Evolutionary conservation across 2,888 invertebrate genomes (phyloP).

Genomic region (Drosophila vallismaia): DNA sequence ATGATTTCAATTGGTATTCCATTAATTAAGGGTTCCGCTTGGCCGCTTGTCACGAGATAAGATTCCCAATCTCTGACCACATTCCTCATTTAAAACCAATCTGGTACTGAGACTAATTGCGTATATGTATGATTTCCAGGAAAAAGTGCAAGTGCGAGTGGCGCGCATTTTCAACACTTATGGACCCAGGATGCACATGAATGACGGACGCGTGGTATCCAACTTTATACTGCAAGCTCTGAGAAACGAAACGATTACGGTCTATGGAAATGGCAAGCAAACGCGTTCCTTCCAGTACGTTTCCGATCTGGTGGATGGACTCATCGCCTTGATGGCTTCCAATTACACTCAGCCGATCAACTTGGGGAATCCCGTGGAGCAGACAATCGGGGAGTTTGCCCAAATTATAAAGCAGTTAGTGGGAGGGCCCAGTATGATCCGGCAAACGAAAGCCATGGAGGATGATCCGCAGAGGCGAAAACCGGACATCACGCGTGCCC

Average conservation of each 20-base stretch:
- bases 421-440: slow-evolving; percentile 93
- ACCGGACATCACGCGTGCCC: slow-evolving; percentile 96
- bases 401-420: slow-evolving; percentile 92
- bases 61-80: slow-evolving; percentile 34
- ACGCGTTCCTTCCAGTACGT: slow-evolving; percentile 99
- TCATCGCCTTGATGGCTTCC: slow-evolving; percentile 95
- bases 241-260: slow-evolving; percentile 96
- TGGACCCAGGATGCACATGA: slow-evolving; percentile 99
- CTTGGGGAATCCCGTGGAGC: slow-evolving; percentile 98
- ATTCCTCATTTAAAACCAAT: slow-evolving; percentile 2
- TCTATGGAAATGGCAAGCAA: slow-evolving; percentile 94
- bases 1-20: slow-evolving; percentile 39
- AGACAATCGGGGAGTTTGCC: slow-evolving; percentile 97
- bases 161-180: slow-evolving; percentile 99
- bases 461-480: slow-evolving; percentile 98
- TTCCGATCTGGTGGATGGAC: slow-evolving; percentile 97
- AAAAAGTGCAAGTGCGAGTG: slow-evolving; percentile 96
- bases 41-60: slow-evolving; percentile 33
- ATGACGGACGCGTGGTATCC: slow-evolving; percentile 98
- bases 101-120: slow-evolving; percentile 9
- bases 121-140: slow-evolving; percentile 83
- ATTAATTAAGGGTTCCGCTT: slow-evolving; percentile 24
- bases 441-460: slow-evolving; percentile 93
- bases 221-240: slow-evolving; percentile 99
- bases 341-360: slow-evolving; percentile 97